These are phyloP conservation scores for Spodoptera litura DNA, from an alignment of 1,140 invertebrate species.

Conservation along the genomic window DNA sequence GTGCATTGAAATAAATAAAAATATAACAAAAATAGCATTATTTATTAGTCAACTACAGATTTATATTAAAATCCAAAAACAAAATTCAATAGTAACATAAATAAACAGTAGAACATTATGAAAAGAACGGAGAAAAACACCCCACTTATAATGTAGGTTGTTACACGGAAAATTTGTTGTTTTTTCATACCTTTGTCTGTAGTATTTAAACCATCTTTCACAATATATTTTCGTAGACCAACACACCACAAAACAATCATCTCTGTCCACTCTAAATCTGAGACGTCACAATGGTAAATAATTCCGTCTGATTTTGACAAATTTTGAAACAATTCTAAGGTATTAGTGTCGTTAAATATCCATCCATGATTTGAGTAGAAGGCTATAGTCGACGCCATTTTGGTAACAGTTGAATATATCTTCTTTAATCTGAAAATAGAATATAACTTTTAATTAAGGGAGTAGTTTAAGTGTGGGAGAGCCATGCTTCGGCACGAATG, in stretches of 20 bases:
- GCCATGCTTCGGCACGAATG: too few relatives aligned
- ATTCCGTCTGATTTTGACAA: conserved; percentile 5
- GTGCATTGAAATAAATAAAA: too few relatives aligned
- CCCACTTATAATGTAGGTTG: too few relatives aligned
- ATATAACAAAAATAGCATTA: too few relatives aligned
- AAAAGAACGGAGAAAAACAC: too few relatives aligned
- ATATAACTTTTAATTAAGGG: neutral
- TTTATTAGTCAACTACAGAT: too few relatives aligned
- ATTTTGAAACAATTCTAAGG: neutral
- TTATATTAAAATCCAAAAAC: too few relatives aligned
- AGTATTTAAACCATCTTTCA: conserved; percentile 26
- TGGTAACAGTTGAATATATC: conserved; percentile 54
- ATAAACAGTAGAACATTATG: too few relatives aligned
- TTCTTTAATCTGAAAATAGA: conserved; percentile 49
- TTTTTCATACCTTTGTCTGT: neutral
- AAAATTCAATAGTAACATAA: too few relatives aligned
- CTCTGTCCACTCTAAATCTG: conserved; percentile 26
- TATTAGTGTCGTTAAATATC: conserved; percentile 51
- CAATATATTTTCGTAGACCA: conserved; percentile 39
- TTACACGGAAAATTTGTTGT: neutral
- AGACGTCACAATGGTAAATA: conserved; percentile 45
- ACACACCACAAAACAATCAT: conserved; percentile 16
- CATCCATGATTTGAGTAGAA: conserved; percentile 54
- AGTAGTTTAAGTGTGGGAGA: too few relatives aligned
- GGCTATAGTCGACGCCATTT: conserved; percentile 40